Base-by-base conservation (phyloP, 1,140 invertebrate genomes). In the Pogonognathellus flavescens region DNA sequence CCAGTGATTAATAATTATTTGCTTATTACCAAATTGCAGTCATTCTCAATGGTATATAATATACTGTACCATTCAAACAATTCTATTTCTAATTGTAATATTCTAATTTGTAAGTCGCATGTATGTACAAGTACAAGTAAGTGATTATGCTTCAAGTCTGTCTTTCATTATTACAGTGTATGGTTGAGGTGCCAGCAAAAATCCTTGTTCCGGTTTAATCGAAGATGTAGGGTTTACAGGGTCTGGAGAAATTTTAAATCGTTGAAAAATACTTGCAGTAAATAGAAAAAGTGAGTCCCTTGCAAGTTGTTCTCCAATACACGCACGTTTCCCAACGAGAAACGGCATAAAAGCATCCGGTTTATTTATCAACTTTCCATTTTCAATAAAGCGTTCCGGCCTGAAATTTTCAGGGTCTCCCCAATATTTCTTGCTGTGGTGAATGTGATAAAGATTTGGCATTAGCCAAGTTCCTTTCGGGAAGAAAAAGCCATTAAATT, bases 351-450 rank as follows among this genome's bases (percentile, higher is more conserved):
- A 25, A 13, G 49, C 50, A 9, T 82, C 80, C 1, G 16, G 80
- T 25, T 59, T 53, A n/a, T 8, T 11, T 6, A 86, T 76, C 0
- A 84, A 20, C 31, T 84, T 49, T 20, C 14, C 18, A 9, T 55
- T 20, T 5, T 55, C 84, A 8, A 92, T 81, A 90, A 92, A 92
- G 82, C 92, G 89, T 62, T 92, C 91, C 2, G 92, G 92, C 22
- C 88, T 86, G 86, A 91, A 92, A 20, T 84, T 84, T 20, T 90
- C 88, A 2, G 92, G 91, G 6, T 92, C 88, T 7, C 16, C 16
- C 49, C 10, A 82, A 20, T 20, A 18, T 59, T 10, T 0, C n/a
- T 90, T 87, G 87, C 92, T 90, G 20, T 90, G 89, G 86, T 90
- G 90, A 89, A 92, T 90, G 0, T 89, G 89, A 70, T 89, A 91